phyloP scores from a whole-genome alignment of 2,888 invertebrate genomes.

The Tetragonisca angustula region DNA sequence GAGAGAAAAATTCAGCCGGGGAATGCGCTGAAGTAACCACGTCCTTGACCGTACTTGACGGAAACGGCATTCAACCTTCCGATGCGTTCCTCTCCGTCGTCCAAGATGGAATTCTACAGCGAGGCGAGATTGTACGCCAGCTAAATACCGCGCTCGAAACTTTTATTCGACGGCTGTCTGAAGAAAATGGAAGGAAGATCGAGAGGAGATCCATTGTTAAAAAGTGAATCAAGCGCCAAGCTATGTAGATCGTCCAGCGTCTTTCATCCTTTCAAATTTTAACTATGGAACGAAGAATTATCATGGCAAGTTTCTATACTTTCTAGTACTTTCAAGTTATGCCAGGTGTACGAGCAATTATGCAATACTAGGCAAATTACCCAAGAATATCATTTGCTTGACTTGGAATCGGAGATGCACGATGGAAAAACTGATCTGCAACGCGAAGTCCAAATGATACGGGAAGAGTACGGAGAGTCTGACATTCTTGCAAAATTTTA shows the following conservation, averaged over 20 bases:
- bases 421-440: conserved; percentile 38
- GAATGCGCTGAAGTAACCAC: conserved; percentile 61
- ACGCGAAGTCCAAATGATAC: conserved; percentile 18
- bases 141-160: neutral
- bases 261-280: neutral
- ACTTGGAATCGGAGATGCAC: conserved; percentile 4
- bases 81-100: conserved; percentile 44
- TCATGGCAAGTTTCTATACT: neutral
- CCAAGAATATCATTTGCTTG: conserved; percentile 13
- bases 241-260: neutral
- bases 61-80: conserved; percentile 53
- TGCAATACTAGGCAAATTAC: conserved; percentile 31
- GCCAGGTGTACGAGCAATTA: neutral
- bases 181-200: neutral
- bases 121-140: conserved; percentile 2
- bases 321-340: neutral
- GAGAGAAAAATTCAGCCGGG: conserved; percentile 60
- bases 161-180: neutral
- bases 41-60: conserved; percentile 69
- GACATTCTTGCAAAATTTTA: conserved; percentile 26
- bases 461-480: conserved; percentile 46
- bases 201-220: neutral
- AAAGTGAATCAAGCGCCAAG: neutral
- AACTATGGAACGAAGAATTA: neutral
- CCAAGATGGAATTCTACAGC: conserved; percentile 38